These are phyloP conservation scores for Hypomecis atomaria DNA, from an alignment of 2,888 invertebrate genomes.

Conservation along the genomic window DNA sequence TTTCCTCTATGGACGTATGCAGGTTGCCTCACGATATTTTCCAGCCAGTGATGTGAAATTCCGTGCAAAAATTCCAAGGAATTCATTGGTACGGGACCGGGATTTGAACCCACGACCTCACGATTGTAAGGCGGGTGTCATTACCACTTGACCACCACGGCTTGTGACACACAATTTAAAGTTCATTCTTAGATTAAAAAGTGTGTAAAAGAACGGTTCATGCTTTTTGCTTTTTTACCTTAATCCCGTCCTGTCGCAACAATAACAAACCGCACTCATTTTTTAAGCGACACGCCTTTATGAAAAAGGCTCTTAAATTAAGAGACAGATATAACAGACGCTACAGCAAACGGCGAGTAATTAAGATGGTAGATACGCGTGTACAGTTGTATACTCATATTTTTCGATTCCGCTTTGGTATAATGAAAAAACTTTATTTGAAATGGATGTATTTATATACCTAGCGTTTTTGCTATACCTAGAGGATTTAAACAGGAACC, in stretches of 20 bases:
- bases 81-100: no score
- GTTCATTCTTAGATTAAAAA: no score
- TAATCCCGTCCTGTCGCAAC: constrained; percentile 38
- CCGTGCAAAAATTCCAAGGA: no score
- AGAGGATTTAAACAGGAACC: background rate
- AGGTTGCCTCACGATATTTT: no score
- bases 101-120: no score
- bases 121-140: no score
- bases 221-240: constrained; percentile 10
- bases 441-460: background rate
- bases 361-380: constrained; percentile 20
- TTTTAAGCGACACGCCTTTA: constrained; percentile 48
- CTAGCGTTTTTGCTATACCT: background rate
- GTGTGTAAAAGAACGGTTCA: no score
- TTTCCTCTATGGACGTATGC: no score
- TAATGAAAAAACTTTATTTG: background rate
- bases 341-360: constrained; percentile 33
- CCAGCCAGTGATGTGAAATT: no score
- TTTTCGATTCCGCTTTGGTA: background rate
- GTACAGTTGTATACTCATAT: background rate
- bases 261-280: constrained; percentile 48
- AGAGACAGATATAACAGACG: constrained; percentile 41
- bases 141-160: no score
- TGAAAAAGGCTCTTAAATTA: constrained; percentile 50
- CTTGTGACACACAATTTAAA: no score